Evolutionary conservation across 2,113 vertebrate species (phyloP).

Genomic region (Benitochromis conjunctus): DNA sequence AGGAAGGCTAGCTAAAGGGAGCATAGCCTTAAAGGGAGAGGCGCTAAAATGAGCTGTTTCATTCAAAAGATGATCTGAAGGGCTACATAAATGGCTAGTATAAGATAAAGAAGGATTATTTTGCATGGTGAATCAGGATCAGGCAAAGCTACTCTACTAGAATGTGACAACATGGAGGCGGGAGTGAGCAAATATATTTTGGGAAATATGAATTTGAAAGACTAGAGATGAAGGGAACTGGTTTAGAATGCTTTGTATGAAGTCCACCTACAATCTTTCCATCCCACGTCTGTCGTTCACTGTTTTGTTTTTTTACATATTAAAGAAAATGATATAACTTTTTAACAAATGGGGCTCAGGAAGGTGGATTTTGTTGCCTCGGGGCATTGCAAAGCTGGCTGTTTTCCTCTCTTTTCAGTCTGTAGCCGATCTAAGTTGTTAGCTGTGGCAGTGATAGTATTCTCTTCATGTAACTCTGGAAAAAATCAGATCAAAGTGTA

Average conservation of each 20-base stretch:
- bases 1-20: not conserved
- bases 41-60: not conserved
- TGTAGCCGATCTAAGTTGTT: not conserved
- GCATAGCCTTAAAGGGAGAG: not conserved
- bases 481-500: not conserved
- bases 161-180: not conserved
- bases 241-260: not conserved
- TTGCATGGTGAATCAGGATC: not conserved
- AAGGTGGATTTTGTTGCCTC: not conserved
- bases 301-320: not conserved
- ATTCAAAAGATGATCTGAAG: not conserved
- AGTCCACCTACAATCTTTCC: not conserved
- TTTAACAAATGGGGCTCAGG: not conserved
- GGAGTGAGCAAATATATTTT: not conserved
- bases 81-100: not conserved
- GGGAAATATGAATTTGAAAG: not conserved
- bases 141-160: not conserved
- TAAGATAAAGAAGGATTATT: not conserved
- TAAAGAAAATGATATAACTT: not conserved
- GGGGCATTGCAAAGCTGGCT: not conserved
- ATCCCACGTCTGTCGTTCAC: not conserved
- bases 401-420: not conserved
- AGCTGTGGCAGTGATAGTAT: not conserved
- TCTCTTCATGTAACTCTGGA: not conserved
- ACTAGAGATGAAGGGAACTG: not conserved